A percentile compares a stretch with the other conserved stretches of the same genome.
phyloP scores from a whole-genome alignment of 2,888 invertebrate species.

The Oscheius myriophilus region DNA sequence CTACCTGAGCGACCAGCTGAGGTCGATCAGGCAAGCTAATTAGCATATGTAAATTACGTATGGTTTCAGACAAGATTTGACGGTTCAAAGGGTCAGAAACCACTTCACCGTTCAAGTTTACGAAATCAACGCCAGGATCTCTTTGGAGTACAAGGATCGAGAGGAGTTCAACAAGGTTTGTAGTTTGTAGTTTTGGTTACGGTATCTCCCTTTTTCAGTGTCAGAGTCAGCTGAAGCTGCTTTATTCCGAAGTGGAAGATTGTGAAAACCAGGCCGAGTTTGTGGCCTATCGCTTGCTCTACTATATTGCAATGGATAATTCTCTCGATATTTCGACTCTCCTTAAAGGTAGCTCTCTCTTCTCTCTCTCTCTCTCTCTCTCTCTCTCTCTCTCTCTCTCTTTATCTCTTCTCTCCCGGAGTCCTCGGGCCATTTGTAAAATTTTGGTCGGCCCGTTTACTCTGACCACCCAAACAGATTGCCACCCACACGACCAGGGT shows the following conservation, averaged over 20 bases:
- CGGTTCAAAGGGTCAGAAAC: slow-evolving; percentile 94
- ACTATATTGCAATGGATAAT: slow-evolving; percentile 97
- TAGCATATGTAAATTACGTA: neutral
- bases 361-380: neutral
- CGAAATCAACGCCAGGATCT: slow-evolving; percentile 97
- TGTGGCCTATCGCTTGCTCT: slow-evolving; percentile 92
- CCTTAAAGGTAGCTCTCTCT: slow-evolving; percentile 76
- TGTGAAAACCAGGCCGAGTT: slow-evolving; percentile 85
- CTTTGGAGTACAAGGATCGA: slow-evolving; percentile 94
- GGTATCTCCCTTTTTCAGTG: slow-evolving; percentile 79
- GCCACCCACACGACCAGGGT: too few relatives aligned
- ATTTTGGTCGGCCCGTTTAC: too few relatives aligned
- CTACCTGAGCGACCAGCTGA: slow-evolving; percentile 97
- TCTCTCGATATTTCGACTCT: slow-evolving; percentile 94
- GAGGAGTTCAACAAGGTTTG: slow-evolving; percentile 86
- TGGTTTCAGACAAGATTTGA: slow-evolving; percentile 87
- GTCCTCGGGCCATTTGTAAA: too few relatives aligned
- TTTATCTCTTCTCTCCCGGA: too few relatives aligned
- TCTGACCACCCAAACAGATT: too few relatives aligned
- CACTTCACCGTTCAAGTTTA: slow-evolving; percentile 96
- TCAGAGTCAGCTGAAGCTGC: slow-evolving; percentile 94
- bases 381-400: neutral
- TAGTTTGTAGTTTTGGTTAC: neutral
- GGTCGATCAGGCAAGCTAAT: slow-evolving; percentile 93
- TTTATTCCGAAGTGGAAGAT: slow-evolving; percentile 77